Conservation (phyloP, 2,113 vertebrate species). For the Typhlomys cinereus region DNA sequence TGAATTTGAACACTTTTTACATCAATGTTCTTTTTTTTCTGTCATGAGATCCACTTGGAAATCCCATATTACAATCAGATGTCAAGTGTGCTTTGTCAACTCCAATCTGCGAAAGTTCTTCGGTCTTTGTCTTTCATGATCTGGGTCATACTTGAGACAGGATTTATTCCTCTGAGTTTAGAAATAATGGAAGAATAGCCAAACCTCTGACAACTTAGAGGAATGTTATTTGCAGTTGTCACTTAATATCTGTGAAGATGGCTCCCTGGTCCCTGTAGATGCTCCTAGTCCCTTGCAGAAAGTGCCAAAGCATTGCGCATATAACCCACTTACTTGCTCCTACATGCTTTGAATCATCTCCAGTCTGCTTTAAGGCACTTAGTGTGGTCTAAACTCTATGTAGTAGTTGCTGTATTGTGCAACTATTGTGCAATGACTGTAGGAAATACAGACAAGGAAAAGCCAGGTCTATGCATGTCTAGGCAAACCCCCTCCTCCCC, state of each 20-base stretch:
- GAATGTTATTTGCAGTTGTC: not conserved
- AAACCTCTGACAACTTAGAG: not conserved
- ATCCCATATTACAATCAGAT: not conserved
- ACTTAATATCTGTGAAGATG: not conserved
- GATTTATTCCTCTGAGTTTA: slow-evolving; percentile 14
- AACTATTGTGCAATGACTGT: too few species aligned
- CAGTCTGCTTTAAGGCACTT: not conserved
- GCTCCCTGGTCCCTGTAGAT: not conserved
- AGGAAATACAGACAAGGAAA: not conserved
- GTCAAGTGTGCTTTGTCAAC: not conserved
- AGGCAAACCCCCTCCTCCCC: not conserved
- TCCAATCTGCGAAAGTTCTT: not conserved
- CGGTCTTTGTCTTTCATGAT: not conserved
- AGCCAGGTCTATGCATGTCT: not conserved
- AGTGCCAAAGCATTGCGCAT: not conserved
- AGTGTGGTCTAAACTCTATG: not conserved
- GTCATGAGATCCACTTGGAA: not conserved
- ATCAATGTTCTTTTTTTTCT: not conserved
- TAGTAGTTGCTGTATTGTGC: too few species aligned
- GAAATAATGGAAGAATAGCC: slow-evolving; percentile 14
- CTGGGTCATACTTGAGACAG: not conserved
- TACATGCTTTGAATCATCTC: not conserved
- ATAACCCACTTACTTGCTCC: too few species aligned
- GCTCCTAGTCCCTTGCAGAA: not conserved
- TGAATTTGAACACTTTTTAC: slow-evolving; percentile 13